Conservation (phyloP, 2,888 invertebrate species). For the Stenichneumon culpator region DNA sequence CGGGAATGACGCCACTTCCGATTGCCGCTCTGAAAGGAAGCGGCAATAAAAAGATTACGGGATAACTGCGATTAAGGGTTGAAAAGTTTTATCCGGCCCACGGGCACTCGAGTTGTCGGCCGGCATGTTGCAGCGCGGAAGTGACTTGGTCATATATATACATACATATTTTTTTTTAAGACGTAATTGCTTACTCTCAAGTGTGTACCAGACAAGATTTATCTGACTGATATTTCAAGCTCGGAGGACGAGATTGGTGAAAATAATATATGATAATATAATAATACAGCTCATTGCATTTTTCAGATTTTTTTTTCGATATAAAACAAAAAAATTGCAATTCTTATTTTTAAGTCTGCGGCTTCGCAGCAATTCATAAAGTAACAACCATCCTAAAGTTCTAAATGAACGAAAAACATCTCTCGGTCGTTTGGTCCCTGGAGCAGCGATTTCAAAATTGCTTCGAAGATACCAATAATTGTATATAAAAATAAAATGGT, state of each 20-base stretch:
- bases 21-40: constrained; percentile 1
- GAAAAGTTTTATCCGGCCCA: constrained; percentile 3
- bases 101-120: neutral
- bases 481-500: too few species aligned
- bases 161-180: neutral
- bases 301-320: neutral
- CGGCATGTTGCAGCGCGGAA: neutral
- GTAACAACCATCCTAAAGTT: too few species aligned
- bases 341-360: neutral
- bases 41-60: neutral
- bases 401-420: too few species aligned
- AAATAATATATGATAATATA: neutral
- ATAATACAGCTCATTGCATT: neutral
- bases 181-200: neutral
- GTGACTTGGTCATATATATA: neutral
- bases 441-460: too few species aligned
- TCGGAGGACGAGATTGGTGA: neutral
- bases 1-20: neutral
- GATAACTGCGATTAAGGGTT: constrained; percentile 10
- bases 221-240: neutral
- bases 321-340: neutral
- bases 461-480: too few species aligned
- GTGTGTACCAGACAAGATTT: neutral
- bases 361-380: neutral
- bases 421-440: too few species aligned